Evolutionary conservation across 2,888 invertebrate species (phyloP).

Genomic region (Oligia strigilis): DNA sequence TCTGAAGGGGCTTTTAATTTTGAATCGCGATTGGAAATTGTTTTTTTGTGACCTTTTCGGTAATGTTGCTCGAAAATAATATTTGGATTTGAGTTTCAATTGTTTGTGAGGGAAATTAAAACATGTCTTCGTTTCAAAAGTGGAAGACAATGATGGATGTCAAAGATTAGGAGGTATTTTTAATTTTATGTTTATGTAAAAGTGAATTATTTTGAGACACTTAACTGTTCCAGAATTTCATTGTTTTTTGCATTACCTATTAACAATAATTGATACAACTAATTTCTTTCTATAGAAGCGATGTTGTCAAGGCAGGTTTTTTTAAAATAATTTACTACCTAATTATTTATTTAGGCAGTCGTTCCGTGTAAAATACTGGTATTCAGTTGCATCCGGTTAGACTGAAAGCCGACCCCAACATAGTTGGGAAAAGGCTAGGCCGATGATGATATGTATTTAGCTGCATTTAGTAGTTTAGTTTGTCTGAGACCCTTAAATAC

Average conservation of each 20-base stretch:
- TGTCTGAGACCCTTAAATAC: not conserved
- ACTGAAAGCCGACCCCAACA: no score
- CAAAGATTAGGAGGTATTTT: not conserved
- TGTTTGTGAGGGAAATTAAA: not conserved
- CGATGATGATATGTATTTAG: not conserved
- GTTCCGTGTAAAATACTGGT: no score
- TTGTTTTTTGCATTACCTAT: not conserved
- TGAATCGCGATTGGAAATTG: slow-evolving; percentile 61
- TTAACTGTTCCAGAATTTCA: not conserved
- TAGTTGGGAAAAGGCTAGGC: no score
- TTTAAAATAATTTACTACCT: not conserved
- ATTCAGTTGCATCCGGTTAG: no score
- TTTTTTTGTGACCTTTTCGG: slow-evolving; percentile 60
- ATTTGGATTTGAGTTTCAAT: slow-evolving; percentile 12
- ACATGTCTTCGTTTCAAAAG: not conserved
- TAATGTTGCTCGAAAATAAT: not conserved
- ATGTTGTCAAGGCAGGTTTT: not conserved
- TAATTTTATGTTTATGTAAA: not conserved
- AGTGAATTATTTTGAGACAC: not conserved
- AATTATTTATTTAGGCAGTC: not conserved
- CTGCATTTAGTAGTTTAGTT: not conserved
- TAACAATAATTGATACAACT: not conserved
- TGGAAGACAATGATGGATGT: not conserved
- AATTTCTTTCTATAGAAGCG: not conserved
- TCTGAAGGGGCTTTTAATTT: slow-evolving; percentile 63